Evolutionary conservation across 1,140 invertebrate genomes (phyloP).

Genomic region (Drosophila watanabei): DNA sequence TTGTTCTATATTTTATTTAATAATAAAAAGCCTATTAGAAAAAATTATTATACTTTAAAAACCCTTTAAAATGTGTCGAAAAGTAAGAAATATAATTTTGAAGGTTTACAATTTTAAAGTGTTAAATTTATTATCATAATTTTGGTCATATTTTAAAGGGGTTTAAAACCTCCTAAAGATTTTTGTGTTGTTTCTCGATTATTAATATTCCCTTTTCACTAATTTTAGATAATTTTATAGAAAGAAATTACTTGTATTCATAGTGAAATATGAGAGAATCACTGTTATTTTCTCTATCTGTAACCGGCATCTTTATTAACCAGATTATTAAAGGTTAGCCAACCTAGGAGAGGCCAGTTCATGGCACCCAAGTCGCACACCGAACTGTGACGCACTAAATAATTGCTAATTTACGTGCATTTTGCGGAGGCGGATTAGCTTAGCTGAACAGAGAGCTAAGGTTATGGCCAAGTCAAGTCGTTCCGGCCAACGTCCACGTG

Average conservation of each 20-base stretch:
- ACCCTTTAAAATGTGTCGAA: background rate
- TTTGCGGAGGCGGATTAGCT: constrained; percentile 37
- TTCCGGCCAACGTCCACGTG: constrained; percentile 30
- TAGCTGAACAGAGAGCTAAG: constrained; percentile 5
- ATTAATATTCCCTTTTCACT: background rate
- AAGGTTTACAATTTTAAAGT: rapidly evolving
- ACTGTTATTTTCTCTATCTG: background rate
- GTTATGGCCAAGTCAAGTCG: constrained; percentile 17
- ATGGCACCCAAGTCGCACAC: constrained; percentile 13
- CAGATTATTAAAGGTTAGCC: constrained; percentile 42
- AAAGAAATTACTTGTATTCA: background rate
- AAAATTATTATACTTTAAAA: no score
- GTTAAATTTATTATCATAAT: background rate
- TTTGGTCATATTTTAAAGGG: background rate
- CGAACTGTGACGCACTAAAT: constrained; percentile 54
- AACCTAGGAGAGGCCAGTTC: constrained; percentile 12
- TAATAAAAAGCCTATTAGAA: no score
- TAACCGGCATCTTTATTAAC: constrained; percentile 30
- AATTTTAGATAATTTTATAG: no score
- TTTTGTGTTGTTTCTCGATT: background rate
- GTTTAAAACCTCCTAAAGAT: background rate
- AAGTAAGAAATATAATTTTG: background rate
- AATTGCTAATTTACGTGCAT: constrained; percentile 69
- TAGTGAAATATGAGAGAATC: no score
- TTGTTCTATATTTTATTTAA: no score